Evolutionary conservation across 2,797 vertebrate species (phyloP), one percentile per base, ranked within the genome.

Genomic region (Melanotaenia maccullochi): DNA sequence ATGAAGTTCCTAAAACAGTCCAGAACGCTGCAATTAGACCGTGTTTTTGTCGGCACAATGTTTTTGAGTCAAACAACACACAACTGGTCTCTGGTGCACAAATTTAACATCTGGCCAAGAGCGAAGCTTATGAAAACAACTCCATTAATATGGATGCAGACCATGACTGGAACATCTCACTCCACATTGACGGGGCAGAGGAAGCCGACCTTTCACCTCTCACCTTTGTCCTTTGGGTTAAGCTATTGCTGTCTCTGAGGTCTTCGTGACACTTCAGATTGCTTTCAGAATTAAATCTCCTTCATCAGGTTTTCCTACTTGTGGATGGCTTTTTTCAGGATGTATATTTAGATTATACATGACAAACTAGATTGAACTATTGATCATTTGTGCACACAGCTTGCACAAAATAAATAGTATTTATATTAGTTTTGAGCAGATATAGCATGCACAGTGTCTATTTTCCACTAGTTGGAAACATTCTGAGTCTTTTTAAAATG

Each of bases 161-260:
- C 65, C 38, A 59, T 74, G 69, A 74, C 81, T 83, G 82, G 76
- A 71, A 85, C 75, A 47, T 86, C 67, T 90, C 69, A 78, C 73
- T 87, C 68, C 77, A 66, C 75, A 59, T 73, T 33, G 38, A 40
- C 14, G 32, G 56, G 38, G 6, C 25, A 73, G 38, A 65, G 60
- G 72, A 76, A 67, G 52, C 1, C 75, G 71, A 82, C 76, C 78
- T 82, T 25, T 80, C 61, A 78, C 73, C 72, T 75, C 22, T 78
- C 35, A 84, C 80, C 83, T 81, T 13, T 75, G 42, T 70, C 52
- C 65, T 38, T 32, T 54, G 30, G 60, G 47, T 70, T 47, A 35
- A 78, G 66, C 61, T 54, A 4, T 20, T 61, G 59, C 16, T 61
- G 20, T 67, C 36, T 75, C 52, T 7, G 16, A 9, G 38, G 59